Evolutionary conservation across 2,797 vertebrate genomes (phyloP).

Genomic region (Smutsia temminckii): DNA sequence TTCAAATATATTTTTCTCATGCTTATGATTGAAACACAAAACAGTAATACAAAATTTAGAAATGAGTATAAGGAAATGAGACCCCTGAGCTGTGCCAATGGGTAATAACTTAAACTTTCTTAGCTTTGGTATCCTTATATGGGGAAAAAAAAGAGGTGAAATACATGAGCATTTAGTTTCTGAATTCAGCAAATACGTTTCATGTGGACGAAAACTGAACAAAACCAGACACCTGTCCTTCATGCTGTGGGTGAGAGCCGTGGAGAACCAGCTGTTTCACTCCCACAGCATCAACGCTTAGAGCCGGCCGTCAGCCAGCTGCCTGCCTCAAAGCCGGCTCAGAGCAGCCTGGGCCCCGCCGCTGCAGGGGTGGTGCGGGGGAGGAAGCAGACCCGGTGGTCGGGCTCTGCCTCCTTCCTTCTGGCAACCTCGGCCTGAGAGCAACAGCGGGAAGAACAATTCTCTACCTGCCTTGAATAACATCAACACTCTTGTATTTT

Average conservation of each 20-base stretch:
- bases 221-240: not conserved
- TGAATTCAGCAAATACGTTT: not conserved
- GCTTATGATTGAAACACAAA: not conserved
- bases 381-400: not conserved
- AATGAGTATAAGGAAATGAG: not conserved
- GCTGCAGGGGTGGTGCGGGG: not conserved
- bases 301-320: not conserved
- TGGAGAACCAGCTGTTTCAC: not conserved
- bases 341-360: conserved; percentile 4
- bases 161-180: not conserved
- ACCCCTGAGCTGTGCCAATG: not conserved
- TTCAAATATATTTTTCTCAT: not conserved
- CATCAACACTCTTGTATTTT: not conserved
- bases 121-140: not conserved
- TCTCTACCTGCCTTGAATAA: not conserved
- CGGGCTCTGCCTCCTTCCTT: not conserved
- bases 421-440: not conserved
- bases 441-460: not conserved
- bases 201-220: not conserved
- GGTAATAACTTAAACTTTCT: not conserved
- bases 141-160: not conserved
- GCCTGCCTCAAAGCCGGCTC: conserved; percentile 31
- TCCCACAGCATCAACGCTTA: not conserved
- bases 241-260: rapidly evolving
- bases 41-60: not conserved